Base-by-base conservation (phyloP, 1,140 invertebrate genomes). In the Solenopsis fugax region DNA sequence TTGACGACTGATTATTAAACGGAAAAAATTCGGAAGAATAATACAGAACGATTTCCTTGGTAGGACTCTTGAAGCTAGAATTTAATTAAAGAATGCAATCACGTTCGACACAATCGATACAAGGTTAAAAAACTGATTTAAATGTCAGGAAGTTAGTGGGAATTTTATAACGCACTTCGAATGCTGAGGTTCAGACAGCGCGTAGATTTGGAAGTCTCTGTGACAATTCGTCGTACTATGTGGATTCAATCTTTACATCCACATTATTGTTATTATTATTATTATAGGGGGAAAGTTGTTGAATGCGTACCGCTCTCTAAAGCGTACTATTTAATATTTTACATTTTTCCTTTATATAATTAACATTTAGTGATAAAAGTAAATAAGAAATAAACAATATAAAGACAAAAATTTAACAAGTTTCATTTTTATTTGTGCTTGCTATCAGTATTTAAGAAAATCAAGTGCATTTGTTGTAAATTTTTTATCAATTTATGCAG, bases 1-100 rank as follows among this genome's bases (percentile, higher is more conserved):
- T 21, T 34, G 18, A 58, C 12, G n/a, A 62, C 13, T 65, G 18
- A 80, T 52, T 65, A 48, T 78, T 45, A 65, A 45, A 77, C 10
- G 41, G 18, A 24, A 24, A 29, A 52, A 65, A 48, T 37, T 12
- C 16, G 29, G 18, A 29, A 62, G 16, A 52, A 67, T 21, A 78
- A 78, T 52, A 37, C 3, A 50, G 6, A 34, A 21, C 7, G n/a
- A 67, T 67, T 52, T 67, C 13, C 18, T 37, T 21, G 37, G 9
- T 2, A 41, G 45, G 64, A 21, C 1, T 50, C 18, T 80, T 16
- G 18, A 54, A 65, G 52, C 13, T 12, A 52, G 18, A 67, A 80
- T 1, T 50, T 2, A 67, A 80, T 50, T 50, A 48, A 50, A 12
- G 12, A 69, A 29, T 29, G 24, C 5, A 67, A 52, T 65, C n/a